Percentiles rank a stretch among this genome's conserved stretches.
Evolutionary conservation across 37 sponge, comb jelly and placozoan species (phyloP).

Genomic region (Halichondria panicea): DNA sequence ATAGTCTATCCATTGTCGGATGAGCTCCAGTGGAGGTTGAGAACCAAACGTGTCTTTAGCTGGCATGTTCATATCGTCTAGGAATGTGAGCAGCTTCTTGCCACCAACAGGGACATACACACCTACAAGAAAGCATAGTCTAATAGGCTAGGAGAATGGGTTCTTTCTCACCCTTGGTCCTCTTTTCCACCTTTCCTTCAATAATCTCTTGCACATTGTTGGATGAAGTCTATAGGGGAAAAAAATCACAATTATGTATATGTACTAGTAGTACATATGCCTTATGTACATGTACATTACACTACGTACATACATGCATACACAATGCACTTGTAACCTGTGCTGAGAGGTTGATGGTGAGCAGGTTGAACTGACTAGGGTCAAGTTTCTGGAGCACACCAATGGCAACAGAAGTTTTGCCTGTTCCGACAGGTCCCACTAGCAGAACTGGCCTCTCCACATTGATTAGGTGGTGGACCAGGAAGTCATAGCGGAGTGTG

Average conservation of each 20-base stretch:
- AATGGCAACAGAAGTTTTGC: constrained; percentile 96
- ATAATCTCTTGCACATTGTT: constrained; percentile 99
- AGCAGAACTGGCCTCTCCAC: constrained; percentile 83
- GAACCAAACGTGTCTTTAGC: constrained; percentile 97
- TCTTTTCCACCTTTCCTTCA: constrained; percentile 97
- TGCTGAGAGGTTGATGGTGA: constrained; percentile 96
- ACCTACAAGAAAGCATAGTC: constrained; percentile 46
- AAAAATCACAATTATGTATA: background rate
- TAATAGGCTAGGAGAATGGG: too few relatives aligned
- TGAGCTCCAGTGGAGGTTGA: constrained; percentile 98
- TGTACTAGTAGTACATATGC: background rate
- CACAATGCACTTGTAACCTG: constrained; percentile 58
- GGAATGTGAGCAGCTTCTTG: constrained; percentile 92
- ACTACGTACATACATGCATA: constrained; percentile 18
- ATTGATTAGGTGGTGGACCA: constrained; percentile 82
- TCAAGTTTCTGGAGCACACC: constrained; percentile 88
- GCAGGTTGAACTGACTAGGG: constrained; percentile 65
- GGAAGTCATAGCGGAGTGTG: constrained; percentile 95
- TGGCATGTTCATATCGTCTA: constrained; percentile 99
- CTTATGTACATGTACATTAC: background rate
- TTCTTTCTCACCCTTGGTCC: constrained; percentile 92
- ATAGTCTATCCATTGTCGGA: constrained; percentile 97
- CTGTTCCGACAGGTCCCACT: constrained; percentile 97
- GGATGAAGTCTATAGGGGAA: constrained; percentile 74
- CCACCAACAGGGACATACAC: constrained; percentile 98